Base-by-base conservation (phyloP, 2,888 invertebrate species). In the Ichneumon xanthorius region DNA sequence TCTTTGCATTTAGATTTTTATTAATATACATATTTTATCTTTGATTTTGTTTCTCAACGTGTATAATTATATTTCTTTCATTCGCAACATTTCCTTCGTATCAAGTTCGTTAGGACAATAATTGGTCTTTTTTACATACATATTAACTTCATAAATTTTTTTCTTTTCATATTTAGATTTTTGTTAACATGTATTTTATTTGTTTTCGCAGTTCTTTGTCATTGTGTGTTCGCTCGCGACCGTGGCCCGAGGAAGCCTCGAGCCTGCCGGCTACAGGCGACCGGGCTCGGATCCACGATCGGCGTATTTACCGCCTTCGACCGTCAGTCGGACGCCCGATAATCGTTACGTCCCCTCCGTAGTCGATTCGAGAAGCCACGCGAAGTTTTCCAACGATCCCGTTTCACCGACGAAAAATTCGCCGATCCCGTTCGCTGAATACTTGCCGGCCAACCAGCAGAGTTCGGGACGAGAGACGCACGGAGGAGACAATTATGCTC, bases 251-350 rank as follows among this genome's bases (percentile, higher is more conserved):
- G 90, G 87, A 19, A 91, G 92, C 73, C 88, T 92, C 55, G 92
- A 92, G 68, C 92, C 92, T 65, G 88, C 89, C 9, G 90, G 90
- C 48, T 90, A 92, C 88, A 87, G 86, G 80, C 87, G 88, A 70
- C 90, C 91, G 63, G 89, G 89, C 83, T 86, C 89, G 55, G 77
- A 87, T 83, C 75, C 82, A 45, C 84, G 77, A 58, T 68, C 87
- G 55, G 80, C 55, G 71, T 88, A 88, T 76, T 80, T 86, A 73
- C 82, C 86, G 48, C 86, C 86, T 63, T 70, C 81, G 22, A 30
- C 76, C n/a, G 33, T 67, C 55, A 30, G 77, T 53, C 50, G 55
- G 16, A 45, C 11, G 11, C 79, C 85, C 48, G 73, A 80, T 7
- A 85, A 83, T 82, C 80, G 82, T 76, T 85, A 87, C 76, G 22